Evolutionary conservation across 2,888 invertebrate species (phyloP), one percentile per base, ranked within the genome.

Genomic region (Romanomermis culicivorax): DNA sequence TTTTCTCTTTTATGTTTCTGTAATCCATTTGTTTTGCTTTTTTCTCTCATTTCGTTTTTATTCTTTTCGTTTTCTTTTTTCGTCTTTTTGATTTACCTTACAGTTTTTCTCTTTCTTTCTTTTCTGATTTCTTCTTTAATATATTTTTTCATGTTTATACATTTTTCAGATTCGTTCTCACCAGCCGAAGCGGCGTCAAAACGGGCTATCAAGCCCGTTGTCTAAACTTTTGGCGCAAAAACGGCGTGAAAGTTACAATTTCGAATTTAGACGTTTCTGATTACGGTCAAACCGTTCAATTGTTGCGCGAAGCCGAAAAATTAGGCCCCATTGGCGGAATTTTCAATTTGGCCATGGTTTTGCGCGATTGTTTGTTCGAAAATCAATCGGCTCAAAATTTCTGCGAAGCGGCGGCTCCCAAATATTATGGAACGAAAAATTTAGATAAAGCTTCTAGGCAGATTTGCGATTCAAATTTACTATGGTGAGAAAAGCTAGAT

Each of bases 271-370:
- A 68, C 60, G 64, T 66, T 27, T 57, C 64, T 48, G 61, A 59
- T 14, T 43, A 25, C 20, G 52, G 11, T n/a, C 52, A 52, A 27
- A n/a, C 49, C 23, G 14, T n/a, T 17, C 2, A 36, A 25, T 27
- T 57, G 50, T 55, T 70, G 1, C 56, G 61, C 11, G 61, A 60
- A 42, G 65, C 69, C 64, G 54, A 58, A 51, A 59, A 57, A 25
- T 56, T 56, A n/a, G 69, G 69, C 2, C 64, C 67, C 3, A 58
- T 62, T 2, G 87, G 84, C 58, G 87, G 81, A 61, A 80, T 95
- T 57, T 93, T 93, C 75, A 89, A 95, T 73, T 76, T 95, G 63
- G 95, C 95, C 26, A 89, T 83, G 67, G 91, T 78, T 26, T 64
- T 75, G 51, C 65, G 66, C 54, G 75, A 75, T 67, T 72, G 71